A percentile compares a stretch with the other conserved stretches of the same genome.
phyloP scores from a whole-genome alignment of 2,888 invertebrate species.

The Erebia aethiops region DNA sequence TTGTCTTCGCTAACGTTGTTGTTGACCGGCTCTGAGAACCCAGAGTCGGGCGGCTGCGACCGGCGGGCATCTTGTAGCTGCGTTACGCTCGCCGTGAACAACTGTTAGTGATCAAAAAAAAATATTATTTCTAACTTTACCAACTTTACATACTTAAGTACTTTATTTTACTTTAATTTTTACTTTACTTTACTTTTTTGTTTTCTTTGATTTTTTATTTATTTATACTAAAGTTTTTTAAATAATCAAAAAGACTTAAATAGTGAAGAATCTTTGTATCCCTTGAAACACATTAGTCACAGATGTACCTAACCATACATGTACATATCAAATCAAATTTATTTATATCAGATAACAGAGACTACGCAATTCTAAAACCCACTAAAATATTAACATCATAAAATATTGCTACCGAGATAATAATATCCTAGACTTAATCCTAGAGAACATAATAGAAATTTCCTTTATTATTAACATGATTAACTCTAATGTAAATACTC shows the following conservation, averaged over 20 bases:
- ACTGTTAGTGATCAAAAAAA: constrained; percentile 47
- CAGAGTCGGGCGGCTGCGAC: constrained; percentile 69
- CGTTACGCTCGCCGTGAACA: constrained; percentile 72
- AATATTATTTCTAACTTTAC: not conserved
- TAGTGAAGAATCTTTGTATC: not conserved
- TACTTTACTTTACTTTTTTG: not conserved
- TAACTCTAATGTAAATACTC: not conserved
- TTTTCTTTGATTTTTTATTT: not conserved
- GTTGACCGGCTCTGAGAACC: constrained; percentile 73
- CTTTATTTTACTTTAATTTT: no score
- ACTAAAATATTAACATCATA: not conserved
- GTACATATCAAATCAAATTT: no score
- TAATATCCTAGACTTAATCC: no score
- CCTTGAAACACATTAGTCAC: no score
- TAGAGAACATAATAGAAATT: not conserved
- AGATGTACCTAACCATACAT: no score
- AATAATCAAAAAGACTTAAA: no score
- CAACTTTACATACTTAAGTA: no score
- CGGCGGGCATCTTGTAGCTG: constrained; percentile 71
- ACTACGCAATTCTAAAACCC: not conserved
- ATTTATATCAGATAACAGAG: not conserved
- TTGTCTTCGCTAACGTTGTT: constrained; percentile 79
- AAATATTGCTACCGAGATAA: constrained; percentile 1
- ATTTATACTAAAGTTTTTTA: no score
- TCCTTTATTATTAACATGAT: not conserved